Evolutionary conservation across 2,797 vertebrate genomes (phyloP).

Genomic region (Pseudochromis fuscus): DNA sequence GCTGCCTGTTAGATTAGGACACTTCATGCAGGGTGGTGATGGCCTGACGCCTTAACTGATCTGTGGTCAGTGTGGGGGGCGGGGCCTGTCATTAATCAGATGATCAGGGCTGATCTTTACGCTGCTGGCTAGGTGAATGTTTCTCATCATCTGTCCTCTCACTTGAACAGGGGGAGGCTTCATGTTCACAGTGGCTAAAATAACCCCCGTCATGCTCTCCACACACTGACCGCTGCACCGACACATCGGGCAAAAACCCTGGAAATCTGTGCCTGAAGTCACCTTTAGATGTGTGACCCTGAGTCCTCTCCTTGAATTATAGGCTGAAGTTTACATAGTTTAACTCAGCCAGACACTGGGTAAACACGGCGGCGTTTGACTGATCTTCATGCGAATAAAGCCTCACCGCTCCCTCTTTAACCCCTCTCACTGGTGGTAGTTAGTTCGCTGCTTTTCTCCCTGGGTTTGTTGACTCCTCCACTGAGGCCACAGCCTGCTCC

Average conservation of each 20-base stretch:
- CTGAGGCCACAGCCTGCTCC: constrained; percentile 58
- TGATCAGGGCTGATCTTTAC: constrained; percentile 55
- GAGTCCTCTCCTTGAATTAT: constrained; percentile 48
- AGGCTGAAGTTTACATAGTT: constrained; percentile 53
- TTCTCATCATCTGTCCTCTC: constrained; percentile 36
- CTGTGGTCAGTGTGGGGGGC: constrained; percentile 42
- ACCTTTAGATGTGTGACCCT: constrained; percentile 43
- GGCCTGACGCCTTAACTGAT: constrained; percentile 48
- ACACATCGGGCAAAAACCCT: not conserved
- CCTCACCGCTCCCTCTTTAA: constrained; percentile 62
- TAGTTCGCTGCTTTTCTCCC: constrained; percentile 58
- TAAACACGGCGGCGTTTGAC: constrained; percentile 67
- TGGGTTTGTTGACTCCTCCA: constrained; percentile 80
- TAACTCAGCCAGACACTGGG: constrained; percentile 69
- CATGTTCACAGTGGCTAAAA: constrained; percentile 24
- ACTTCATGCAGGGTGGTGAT: constrained; percentile 50
- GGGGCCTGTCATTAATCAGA: constrained; percentile 51
- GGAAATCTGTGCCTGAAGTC: constrained; percentile 26
- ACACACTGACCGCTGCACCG: not conserved
- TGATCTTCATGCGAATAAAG: constrained; percentile 76
- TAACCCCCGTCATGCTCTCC: not conserved
- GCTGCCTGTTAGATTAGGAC: constrained; percentile 54
- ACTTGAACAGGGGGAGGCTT: constrained; percentile 29
- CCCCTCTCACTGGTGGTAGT: constrained; percentile 64
- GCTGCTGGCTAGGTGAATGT: constrained; percentile 45